phyloP scores from a whole-genome alignment of 2,797 vertebrate species.

The Merluccius polli region DNA sequence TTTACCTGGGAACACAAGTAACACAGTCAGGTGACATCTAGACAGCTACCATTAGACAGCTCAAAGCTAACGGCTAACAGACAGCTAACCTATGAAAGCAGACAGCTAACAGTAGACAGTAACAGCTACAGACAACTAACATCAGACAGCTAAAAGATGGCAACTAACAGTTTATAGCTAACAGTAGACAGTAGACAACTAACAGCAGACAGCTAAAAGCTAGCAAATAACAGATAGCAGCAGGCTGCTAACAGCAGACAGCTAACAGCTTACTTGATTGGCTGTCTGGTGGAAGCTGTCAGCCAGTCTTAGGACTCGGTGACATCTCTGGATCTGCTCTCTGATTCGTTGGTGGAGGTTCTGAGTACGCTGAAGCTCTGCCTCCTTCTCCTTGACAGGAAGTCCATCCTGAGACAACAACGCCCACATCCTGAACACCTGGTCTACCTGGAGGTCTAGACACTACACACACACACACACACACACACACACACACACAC shows the following conservation, averaged over 20 bases:
- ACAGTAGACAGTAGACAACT: too few relatives aligned
- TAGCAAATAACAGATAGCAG: neutral
- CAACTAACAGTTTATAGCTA: neutral
- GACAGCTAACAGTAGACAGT: too few relatives aligned
- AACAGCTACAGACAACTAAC: too few relatives aligned
- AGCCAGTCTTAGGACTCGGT: slow-evolving; percentile 74
- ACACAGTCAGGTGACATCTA: neutral
- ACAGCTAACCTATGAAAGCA: too few relatives aligned
- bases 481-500: neutral
- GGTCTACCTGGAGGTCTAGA: neutral
- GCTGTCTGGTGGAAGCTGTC: slow-evolving; percentile 1
- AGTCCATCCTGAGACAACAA: neutral
- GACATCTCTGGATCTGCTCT: slow-evolving; percentile 72
- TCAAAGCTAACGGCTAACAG: too few relatives aligned
- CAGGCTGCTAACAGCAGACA: neutral
- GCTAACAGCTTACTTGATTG: neutral
- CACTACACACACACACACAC: neutral
- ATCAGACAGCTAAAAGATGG: too few relatives aligned
- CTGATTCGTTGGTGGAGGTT: slow-evolving; percentile 74
- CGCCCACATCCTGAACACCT: neutral
- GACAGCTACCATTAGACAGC: slow-evolving; percentile 60
- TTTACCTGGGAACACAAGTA: slow-evolving; percentile 36
- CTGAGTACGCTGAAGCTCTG: slow-evolving; percentile 65
- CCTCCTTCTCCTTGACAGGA: slow-evolving; percentile 59
- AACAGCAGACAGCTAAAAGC: neutral